Conservation (phyloP, 2,797 vertebrate species). For the Chromis chromis region DNA sequence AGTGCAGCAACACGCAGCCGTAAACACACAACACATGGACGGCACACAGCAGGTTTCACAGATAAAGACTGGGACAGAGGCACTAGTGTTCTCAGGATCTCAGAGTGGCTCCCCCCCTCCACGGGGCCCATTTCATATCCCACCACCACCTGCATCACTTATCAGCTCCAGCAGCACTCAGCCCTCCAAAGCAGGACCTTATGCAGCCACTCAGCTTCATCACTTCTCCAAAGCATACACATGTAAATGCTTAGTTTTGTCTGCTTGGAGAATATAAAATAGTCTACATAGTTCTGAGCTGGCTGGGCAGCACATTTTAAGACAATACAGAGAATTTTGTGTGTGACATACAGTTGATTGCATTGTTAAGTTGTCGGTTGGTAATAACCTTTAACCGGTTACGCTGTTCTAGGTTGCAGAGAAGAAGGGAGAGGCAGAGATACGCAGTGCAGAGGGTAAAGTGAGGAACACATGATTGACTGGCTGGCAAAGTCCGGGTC, state of each 20-base stretch:
- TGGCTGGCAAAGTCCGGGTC: conserved; percentile 57
- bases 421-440: conserved; percentile 47
- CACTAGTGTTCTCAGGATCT: conserved; percentile 63
- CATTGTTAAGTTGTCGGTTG: conserved; percentile 31
- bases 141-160: conserved; percentile 70
- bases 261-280: conserved; percentile 9
- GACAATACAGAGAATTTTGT: conserved; percentile 14
- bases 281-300: neutral
- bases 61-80: conserved; percentile 66
- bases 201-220: conserved; percentile 48
- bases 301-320: conserved; percentile 2
- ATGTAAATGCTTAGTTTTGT: conserved; percentile 23
- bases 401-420: conserved; percentile 33
- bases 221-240: conserved; percentile 16
- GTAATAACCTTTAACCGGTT: conserved; percentile 47
- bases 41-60: conserved; percentile 57
- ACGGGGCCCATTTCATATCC: conserved; percentile 58
- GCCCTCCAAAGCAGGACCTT: conserved; percentile 41
- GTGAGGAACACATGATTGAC: conserved; percentile 70
- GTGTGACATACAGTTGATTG: neutral
- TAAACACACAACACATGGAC: conserved; percentile 38
- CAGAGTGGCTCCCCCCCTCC: conserved; percentile 24
- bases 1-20: conserved; percentile 24
- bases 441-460: conserved; percentile 41
- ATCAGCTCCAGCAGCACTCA: conserved; percentile 60